Evolutionary conservation across 2,113 vertebrate species (phyloP), one percentile per base, ranked within the genome.

Genomic region (Piprites chloris): DNA sequence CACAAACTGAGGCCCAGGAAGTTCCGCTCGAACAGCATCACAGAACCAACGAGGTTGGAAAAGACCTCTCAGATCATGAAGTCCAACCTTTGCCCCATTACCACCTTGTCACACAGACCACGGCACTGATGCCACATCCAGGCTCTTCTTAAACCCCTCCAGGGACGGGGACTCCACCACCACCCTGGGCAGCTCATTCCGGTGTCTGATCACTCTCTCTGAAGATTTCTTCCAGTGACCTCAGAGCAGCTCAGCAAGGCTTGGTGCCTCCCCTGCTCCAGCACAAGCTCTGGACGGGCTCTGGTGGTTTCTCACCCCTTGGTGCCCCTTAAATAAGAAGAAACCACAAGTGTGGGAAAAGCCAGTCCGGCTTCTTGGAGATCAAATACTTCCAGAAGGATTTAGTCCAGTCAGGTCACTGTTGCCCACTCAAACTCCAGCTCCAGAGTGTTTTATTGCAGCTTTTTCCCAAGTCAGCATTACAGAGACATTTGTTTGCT

Each of bases 401-500:
- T 42, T 83, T 35, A 35, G 21, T 32, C 4, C n/a, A 19, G 8
- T 9, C 69, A 23, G 11, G 14, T 12, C 72, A 21, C 33, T 6
- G 2, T 13, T 26, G 2, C 19, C 33, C 14, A 1, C 56, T 15
- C 37, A 4, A 73, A 5, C 47, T 23, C 21, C 59, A 5, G 5
- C 19, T 23, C 9, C 3, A 33, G 39, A 9, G 2, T 7, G 8
- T 27, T 8, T 21, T 46, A 28, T 8, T 11, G 18, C 32, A 5
- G 28, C 33, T 55, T 16, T 42, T 52, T 61, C 33, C 62, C 4
- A 26, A 27, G 37, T 3, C 27, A 18, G 0, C 1, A 5, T 11
- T 4, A 20, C 17, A 26, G 35, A 30, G 15, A 19, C 0, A 0
- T 14, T 42, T 46, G 53, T 46, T 12, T 2, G 35, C 2, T 32